phyloP scores from a whole-genome alignment of 1,140 invertebrate species.

The Aporrectodea caliginosa region DNA sequence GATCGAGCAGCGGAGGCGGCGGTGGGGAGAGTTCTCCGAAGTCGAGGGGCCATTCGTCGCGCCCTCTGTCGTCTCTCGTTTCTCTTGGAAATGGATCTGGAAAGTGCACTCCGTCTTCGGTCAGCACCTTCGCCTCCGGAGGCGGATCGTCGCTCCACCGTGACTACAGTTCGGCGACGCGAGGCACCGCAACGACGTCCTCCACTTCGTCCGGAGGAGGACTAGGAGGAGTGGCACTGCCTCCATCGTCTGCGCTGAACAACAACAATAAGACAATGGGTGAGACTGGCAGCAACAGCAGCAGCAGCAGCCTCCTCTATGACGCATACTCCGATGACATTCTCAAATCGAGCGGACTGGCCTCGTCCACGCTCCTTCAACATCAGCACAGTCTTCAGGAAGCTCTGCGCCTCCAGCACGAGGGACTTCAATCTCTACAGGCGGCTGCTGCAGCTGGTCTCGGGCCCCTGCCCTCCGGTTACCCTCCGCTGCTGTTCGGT shows the following conservation, averaged over 20 bases:
- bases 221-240: neutral
- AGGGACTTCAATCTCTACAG: neutral
- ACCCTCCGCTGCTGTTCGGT: neutral
- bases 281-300: neutral
- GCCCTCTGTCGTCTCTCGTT: neutral
- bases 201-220: neutral
- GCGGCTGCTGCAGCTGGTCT: too few species aligned
- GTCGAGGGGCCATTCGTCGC: neutral
- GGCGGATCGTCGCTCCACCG: neutral
- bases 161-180: neutral
- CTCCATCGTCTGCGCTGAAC: neutral
- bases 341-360: neutral
- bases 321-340: neutral
- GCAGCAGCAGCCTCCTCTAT: neutral
- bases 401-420: neutral
- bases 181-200: neutral
- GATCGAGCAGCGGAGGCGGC: neutral
- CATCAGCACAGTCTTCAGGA: neutral
- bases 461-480: neutral
- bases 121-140: neutral
- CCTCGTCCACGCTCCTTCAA: neutral
- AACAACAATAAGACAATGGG: neutral
- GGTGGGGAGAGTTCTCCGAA: neutral
- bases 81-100: neutral
- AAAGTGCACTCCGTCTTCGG: neutral